Evolutionary conservation across 1,140 invertebrate species (phyloP).

Genomic region (Daktulosphaira vitifoliae): DNA sequence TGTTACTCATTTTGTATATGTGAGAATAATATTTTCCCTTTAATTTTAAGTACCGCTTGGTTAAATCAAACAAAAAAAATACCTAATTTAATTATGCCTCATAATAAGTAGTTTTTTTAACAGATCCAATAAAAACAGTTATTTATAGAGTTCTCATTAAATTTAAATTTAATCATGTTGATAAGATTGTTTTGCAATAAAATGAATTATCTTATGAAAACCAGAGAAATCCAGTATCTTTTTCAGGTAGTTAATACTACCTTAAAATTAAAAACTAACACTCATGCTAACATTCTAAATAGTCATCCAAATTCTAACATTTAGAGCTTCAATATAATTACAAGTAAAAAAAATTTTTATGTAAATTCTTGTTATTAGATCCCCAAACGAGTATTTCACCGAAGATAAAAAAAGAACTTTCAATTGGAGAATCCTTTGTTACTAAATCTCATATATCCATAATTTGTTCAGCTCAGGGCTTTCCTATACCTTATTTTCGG

Average conservation of each 20-base stretch:
- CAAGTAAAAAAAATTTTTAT: neutral
- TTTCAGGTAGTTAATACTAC: slow-evolving; percentile 38
- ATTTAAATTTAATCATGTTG: slow-evolving; percentile 57
- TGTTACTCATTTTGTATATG: too few species aligned
- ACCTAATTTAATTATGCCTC: neutral
- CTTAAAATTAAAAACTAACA: slow-evolving; percentile 2
- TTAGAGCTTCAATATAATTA: slow-evolving; percentile 15
- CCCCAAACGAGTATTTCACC: slow-evolving; percentile 37
- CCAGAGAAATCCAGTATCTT: slow-evolving; percentile 53
- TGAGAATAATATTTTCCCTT: too few species aligned
- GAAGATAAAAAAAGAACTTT: slow-evolving; percentile 32
- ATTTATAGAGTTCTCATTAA: slow-evolving; percentile 42
- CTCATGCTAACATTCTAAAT: neutral
- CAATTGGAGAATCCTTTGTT: slow-evolving; percentile 14
- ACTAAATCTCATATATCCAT: slow-evolving; percentile 45
- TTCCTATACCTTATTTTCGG: slow-evolving; percentile 43
- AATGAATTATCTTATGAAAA: slow-evolving; percentile 55
- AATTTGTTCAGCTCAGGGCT: slow-evolving; percentile 55
- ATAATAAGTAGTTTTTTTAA: slow-evolving; percentile 41
- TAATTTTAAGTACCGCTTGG: too few species aligned
- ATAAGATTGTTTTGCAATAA: slow-evolving; percentile 43
- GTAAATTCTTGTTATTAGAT: slow-evolving; percentile 17
- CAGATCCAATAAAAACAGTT: slow-evolving; percentile 43
- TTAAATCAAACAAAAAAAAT: too few species aligned
- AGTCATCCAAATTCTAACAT: neutral